Evolutionary conservation across 1,140 invertebrate genomes (phyloP), one percentile per base, ranked within the genome.

Genomic region (Caenorhabditis tropicalis): DNA sequence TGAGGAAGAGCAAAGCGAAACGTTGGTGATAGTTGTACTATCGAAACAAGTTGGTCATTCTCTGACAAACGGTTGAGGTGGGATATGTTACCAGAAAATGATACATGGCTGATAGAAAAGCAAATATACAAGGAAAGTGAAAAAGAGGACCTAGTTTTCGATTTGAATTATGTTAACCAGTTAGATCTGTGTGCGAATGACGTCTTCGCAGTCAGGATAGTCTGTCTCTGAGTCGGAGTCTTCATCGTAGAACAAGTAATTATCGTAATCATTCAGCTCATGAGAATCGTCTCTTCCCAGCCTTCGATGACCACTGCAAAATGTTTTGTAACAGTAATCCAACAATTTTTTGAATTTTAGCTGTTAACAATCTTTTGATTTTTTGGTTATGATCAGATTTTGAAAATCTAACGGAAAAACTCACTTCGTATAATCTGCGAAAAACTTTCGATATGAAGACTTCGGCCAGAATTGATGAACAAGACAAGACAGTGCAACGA

Each of bases 401-500:
- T n/a, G 49, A 39, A 58, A 65, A 39, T 1, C 6, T 60, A 39
- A 49, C 2, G 60, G 4, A 9, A 65, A 49, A n/a, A 5, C 51
- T 60, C 43, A 82, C 80, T 85, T 85, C 27, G 53, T 49, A 39
- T 74, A 58, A 79, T 81, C 82, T 43, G 79, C 49, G 51, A 86
- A 86, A 58, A 86, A 86, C 49, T 82, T 83, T 21, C 79, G 48
- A 31, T 86, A 82, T 9, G 82, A 70, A 29, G 95, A 92, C 56
- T 95, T 96, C 21, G 96, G 96, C 96, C 96, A 98, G 82, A 98
- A 92, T 79, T 98, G 92, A 91, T 97, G 96, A 0, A 96, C 94
- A 95, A 98, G 96, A 7, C 97, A 95, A 89, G 95, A 95, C 92
- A 96, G 97, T 24, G 96, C 96, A 86, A 98, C 93, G 91, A 96